Evolutionary conservation across 2,113 vertebrate genomes (phyloP).

Genomic region (Genyomyrus donnyi): DNA sequence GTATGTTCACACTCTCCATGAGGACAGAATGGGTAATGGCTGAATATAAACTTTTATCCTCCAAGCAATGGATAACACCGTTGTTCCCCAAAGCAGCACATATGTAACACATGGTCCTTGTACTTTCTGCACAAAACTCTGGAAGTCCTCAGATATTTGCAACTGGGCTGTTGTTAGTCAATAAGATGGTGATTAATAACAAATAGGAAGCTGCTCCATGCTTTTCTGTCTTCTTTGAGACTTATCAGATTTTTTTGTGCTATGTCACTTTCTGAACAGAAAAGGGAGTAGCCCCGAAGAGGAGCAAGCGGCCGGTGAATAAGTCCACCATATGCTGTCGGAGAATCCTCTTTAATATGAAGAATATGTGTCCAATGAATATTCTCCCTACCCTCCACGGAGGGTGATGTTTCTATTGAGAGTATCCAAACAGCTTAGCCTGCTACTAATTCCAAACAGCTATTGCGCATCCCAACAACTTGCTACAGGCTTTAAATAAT

Average conservation of each 20-base stretch:
- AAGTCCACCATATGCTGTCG: constrained; percentile 5
- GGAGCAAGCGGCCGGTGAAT: not conserved
- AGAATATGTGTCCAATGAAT: constrained; percentile 16
- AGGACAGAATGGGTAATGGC: not conserved
- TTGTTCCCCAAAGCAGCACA: not conserved
- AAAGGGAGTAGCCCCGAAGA: not conserved
- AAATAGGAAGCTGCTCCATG: not conserved
- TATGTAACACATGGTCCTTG: too few relatives aligned
- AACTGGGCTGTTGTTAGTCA: not conserved
- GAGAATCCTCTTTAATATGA: constrained; percentile 20
- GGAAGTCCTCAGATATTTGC: not conserved
- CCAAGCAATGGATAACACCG: not conserved
- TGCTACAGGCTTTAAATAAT: not conserved
- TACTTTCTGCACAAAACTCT: not conserved
- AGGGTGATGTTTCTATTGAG: constrained; percentile 11
- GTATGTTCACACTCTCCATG: not conserved
- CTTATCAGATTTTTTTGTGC: not conserved
- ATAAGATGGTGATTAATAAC: not conserved
- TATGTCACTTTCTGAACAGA: not conserved
- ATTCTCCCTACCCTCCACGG: constrained; percentile 10
- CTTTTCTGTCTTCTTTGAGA: constrained; percentile 1
- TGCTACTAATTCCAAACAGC: constrained; percentile 17
- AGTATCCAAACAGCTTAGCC: constrained; percentile 8
- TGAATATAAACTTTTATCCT: not conserved
- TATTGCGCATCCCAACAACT: not conserved